phyloP scores from a whole-genome alignment of 2,113 vertebrate genomes.

The Columba livia region DNA sequence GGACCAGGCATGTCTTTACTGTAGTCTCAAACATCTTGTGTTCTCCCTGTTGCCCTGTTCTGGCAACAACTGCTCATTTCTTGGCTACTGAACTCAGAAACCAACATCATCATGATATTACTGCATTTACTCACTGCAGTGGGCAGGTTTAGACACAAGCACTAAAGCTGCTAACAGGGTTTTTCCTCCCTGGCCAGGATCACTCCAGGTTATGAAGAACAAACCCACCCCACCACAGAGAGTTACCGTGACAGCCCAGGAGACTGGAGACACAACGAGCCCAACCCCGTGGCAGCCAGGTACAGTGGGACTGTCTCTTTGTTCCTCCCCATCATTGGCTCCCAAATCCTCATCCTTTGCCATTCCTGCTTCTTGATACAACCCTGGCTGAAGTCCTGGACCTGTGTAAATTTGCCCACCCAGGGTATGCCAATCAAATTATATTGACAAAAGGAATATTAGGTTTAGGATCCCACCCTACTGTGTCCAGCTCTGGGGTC shows the following conservation, averaged over 20 bases:
- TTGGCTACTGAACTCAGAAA: neutral
- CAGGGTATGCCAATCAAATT: neutral
- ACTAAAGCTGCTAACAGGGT: neutral
- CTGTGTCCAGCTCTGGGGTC: no score
- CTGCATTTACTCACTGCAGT: fast-evolving
- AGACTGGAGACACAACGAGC: neutral
- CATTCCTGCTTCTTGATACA: neutral
- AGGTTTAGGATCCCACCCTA: neutral
- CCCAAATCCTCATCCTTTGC: neutral
- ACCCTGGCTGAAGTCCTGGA: neutral
- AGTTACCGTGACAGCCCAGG: neutral
- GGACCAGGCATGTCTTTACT: no score
- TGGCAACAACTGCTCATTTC: neutral
- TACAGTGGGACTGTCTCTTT: neutral
- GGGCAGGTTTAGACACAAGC: neutral
- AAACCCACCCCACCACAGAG: neutral
- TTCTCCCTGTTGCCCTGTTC: neutral
- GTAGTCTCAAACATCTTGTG: neutral
- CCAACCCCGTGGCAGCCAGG: neutral
- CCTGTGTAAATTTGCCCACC: neutral
- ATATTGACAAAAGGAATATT: neutral
- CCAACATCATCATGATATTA: fast-evolving
- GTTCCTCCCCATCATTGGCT: neutral
- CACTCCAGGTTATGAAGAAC: neutral
- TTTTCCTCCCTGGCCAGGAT: neutral